Evolutionary conservation across 1,140 invertebrate genomes (phyloP).

Genomic region (Nylanderia fulva): DNA sequence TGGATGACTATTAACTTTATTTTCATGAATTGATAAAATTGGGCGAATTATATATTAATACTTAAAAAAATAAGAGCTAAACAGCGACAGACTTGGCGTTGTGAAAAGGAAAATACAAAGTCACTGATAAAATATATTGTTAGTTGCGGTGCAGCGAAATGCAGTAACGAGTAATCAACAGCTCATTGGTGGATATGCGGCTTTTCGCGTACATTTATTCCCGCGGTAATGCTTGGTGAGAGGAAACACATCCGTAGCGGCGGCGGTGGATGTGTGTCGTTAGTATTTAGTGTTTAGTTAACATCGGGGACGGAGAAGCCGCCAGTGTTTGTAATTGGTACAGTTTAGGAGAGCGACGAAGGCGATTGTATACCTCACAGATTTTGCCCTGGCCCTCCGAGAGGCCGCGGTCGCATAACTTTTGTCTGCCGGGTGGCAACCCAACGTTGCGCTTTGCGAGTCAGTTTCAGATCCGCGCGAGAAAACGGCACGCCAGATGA

Average conservation of each 20-base stretch:
- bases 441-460: neutral
- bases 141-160: constrained; percentile 12
- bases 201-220: constrained; percentile 55
- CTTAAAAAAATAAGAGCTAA: neutral
- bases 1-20: neutral
- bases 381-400: constrained; percentile 74
- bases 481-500: constrained; percentile 81
- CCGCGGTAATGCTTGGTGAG: constrained; percentile 28
- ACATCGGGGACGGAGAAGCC: constrained; percentile 81
- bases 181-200: constrained; percentile 59
- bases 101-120: neutral
- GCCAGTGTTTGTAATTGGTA: constrained; percentile 85
- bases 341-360: constrained; percentile 83
- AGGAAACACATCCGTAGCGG: constrained; percentile 24
- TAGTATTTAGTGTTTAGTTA: constrained; percentile 85
- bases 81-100: neutral
- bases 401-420: constrained; percentile 52
- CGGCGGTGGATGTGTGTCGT: constrained; percentile 78
- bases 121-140: neutral
- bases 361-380: constrained; percentile 84
- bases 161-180: constrained; percentile 70
- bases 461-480: constrained; percentile 71
- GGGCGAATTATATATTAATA: neutral
- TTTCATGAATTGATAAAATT: neutral
- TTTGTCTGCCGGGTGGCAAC: constrained; percentile 47